Conservation (phyloP, 2,797 vertebrate species). For the Brachyalestes nurse region DNA sequence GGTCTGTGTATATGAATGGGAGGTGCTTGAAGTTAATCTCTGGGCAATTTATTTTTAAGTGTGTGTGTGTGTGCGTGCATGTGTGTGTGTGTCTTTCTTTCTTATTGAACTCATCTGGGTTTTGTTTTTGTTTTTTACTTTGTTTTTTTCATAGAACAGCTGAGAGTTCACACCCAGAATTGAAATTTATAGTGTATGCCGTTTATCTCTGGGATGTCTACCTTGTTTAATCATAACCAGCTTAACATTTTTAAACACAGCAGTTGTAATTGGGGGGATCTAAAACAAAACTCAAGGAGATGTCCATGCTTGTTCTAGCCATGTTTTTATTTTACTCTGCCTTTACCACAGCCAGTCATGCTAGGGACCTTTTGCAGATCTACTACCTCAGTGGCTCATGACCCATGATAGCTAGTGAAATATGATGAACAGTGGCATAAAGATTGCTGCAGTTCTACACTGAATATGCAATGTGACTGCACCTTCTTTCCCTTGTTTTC, state of each 20-base stretch:
- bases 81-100: not conserved
- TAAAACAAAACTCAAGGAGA: not conserved
- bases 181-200: not conserved
- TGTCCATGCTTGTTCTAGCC: constrained; percentile 17
- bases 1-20: constrained; percentile 12
- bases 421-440: constrained; percentile 21
- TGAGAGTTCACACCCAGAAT: not conserved
- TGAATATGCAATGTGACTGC: constrained; percentile 55
- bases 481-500: constrained; percentile 24
- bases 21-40: constrained; percentile 10
- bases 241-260: not conserved
- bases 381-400: constrained; percentile 73
- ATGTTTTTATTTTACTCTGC: constrained; percentile 15
- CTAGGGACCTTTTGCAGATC: constrained; percentile 58
- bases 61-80: not conserved
- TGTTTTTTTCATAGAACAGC: constrained; percentile 20
- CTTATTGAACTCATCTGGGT: constrained; percentile 24
- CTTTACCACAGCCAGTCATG: constrained; percentile 38
- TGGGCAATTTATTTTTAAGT: constrained; percentile 22
- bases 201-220: constrained; percentile 5
- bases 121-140: constrained; percentile 12
- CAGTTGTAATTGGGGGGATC: not conserved
- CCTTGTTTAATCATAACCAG: constrained; percentile 2
- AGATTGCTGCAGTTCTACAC: constrained; percentile 22
- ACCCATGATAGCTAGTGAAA: constrained; percentile 54